Percentiles rank a stretch among this genome's conserved stretches.
Evolutionary conservation across 2,113 vertebrate genomes (phyloP).

Genomic region (Ceyx margarethae): DNA sequence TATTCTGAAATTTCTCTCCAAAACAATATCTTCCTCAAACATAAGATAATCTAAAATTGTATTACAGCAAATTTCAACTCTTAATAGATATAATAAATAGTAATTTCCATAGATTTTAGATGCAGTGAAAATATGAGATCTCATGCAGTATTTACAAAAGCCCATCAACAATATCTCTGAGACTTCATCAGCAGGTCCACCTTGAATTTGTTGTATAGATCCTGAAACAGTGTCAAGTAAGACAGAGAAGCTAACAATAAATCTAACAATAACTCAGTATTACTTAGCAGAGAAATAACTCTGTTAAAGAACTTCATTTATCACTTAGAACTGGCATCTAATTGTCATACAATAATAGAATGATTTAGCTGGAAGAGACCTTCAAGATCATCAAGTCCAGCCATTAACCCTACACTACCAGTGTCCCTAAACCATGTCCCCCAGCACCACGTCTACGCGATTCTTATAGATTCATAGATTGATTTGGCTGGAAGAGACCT

Average conservation of each 20-base stretch:
- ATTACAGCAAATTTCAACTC: background rate
- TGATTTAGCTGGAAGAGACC: too few species aligned
- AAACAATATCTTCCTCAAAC: background rate
- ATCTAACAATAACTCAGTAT: background rate
- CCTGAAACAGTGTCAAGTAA: background rate
- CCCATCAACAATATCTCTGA: background rate
- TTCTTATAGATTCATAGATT: too few species aligned
- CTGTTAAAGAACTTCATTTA: background rate
- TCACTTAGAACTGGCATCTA: background rate
- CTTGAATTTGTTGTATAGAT: background rate
- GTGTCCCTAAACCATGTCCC: too few species aligned
- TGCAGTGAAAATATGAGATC: background rate
- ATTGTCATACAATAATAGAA: background rate
- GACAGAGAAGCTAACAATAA: background rate
- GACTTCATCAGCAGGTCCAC: background rate
- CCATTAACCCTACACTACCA: too few species aligned
- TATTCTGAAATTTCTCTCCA: background rate
- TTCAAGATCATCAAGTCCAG: too few species aligned
- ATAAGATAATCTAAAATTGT: background rate
- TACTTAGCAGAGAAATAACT: background rate
- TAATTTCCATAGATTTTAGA: background rate
- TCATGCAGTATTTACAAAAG: background rate
- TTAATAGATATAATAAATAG: background rate
- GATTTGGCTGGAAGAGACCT: too few species aligned
- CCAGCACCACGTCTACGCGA: too few species aligned